Evolutionary conservation across 37 sponge, comb jelly and placozoan species (phyloP).

Genomic region (Halichondria panicea): DNA sequence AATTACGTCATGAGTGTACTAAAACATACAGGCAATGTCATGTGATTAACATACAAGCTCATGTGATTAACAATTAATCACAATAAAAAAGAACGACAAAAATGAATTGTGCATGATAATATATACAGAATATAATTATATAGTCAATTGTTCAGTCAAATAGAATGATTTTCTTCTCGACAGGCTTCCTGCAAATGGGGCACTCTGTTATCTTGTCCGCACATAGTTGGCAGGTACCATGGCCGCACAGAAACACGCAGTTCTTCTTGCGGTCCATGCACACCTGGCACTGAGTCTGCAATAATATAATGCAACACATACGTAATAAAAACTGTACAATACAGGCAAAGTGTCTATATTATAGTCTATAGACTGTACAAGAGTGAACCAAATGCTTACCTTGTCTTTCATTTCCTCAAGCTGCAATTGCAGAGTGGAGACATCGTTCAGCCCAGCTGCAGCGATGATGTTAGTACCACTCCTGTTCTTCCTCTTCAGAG

Average conservation of each 20-base stretch:
- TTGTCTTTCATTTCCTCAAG: conserved; percentile 79
- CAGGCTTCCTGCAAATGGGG: conserved; percentile 86
- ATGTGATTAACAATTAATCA: neutral
- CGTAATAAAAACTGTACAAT: too few species aligned
- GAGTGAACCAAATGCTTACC: conserved; percentile 29
- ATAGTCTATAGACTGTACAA: neutral
- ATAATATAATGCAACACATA: neutral
- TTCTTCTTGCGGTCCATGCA: conserved; percentile 89
- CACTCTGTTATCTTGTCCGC: conserved; percentile 83
- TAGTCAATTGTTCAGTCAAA: conserved; percentile 50
- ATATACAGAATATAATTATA: neutral
- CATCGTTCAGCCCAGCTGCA: conserved; percentile 4
- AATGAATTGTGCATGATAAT: neutral
- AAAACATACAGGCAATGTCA: neutral
- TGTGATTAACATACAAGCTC: neutral
- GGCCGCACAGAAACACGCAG: conserved; percentile 90
- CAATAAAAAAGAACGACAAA: neutral
- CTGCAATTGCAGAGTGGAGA: conserved; percentile 62
- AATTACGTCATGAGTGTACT: too few species aligned
- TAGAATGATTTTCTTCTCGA: conserved; percentile 72
- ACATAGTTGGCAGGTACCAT: conserved; percentile 89
- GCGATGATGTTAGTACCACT: conserved; percentile 5
- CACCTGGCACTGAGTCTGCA: conserved; percentile 82
- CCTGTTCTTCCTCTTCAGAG: conserved; percentile 25
- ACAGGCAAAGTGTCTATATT: neutral